Evolutionary conservation across 2,113 vertebrate species (phyloP), one percentile per base, ranked within the genome.

Genomic region (Phalacrocorax carbo): DNA sequence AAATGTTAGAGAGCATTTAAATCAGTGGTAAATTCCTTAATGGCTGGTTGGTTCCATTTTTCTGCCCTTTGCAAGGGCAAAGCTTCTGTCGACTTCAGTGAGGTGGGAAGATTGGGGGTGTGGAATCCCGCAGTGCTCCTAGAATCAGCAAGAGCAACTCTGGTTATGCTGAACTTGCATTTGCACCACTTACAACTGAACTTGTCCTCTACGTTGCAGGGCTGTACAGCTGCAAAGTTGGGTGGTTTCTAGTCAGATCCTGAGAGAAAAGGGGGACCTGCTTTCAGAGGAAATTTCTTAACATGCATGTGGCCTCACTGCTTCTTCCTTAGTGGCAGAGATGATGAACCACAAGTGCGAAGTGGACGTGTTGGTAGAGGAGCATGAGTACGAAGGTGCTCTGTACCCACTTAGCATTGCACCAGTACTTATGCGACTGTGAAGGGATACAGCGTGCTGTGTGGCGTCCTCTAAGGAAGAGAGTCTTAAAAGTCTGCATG

Each of bases 401-500:
- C 44, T 76, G 40, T 77, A 26, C 18, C 7, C 40, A 16, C 25
- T 34, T 36, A 85, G n/a, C 32, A 2, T 16, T 52, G 42, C 8
- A 4, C 12, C 58, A 48, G 54, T 29, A 3, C 32, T 82, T 11
- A 9, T 0, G 18, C 0, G 16, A 20, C 44, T 25, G 18, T 52
- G 25, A n/a, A 49, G 77, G 18, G 44, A 7, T 4, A 7, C 36
- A 27, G 60, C 7, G 12, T 0, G 1, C 15, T 48, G 15, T 13
- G 9, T 73, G 9, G 15, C 1, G 0, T 18, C 14, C 52, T 64
- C 26, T 2, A 5, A 38, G 72, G 42, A 46, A 36, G 5, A n/a
- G 21, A 66, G 20, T 48, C 73, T 57, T 48, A 25, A 5, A 86
- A 65, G 40, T 60, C 49, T 89, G 4, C 3, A 1, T 29, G 9